Evolutionary conservation across 2,797 vertebrate species (phyloP).

Genomic region (Cygnus olor): DNA sequence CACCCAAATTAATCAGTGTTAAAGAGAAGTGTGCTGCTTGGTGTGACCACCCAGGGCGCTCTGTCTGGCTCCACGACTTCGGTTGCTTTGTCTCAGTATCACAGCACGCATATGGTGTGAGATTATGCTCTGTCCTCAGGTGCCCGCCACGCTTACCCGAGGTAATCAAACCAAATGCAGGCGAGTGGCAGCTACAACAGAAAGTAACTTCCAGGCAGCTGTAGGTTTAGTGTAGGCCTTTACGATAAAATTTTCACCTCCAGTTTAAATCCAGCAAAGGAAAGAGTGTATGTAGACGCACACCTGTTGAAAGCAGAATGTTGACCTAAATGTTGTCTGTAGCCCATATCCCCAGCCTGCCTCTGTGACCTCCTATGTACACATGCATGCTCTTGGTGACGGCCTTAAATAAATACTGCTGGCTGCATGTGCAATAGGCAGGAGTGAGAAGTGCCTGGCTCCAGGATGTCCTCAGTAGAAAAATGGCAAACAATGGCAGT

Average conservation of each 20-base stretch:
- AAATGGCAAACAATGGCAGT: neutral
- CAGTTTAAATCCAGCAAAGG: neutral
- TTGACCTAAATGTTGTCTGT: neutral
- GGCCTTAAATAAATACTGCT: neutral
- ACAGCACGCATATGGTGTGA: neutral
- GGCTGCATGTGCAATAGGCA: neutral
- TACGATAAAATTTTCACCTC: neutral
- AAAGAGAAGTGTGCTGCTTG: neutral
- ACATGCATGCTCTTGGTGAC: neutral
- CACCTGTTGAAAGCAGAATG: neutral
- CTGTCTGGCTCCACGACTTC: neutral
- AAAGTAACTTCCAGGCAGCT: neutral
- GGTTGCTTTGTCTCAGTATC: neutral
- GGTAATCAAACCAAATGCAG: neutral
- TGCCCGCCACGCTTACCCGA: neutral
- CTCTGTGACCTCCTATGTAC: neutral
- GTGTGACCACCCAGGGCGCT: neutral
- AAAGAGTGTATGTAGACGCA: neutral
- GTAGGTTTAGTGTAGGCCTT: neutral
- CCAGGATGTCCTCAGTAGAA: neutral
- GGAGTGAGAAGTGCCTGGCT: neutral
- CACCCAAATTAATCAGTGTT: neutral
- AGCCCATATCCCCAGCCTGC: rapidly evolving
- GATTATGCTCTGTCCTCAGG: neutral
- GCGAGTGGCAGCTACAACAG: neutral